These are phyloP conservation scores for Pachyuromys duprasi DNA, from an alignment of 2,797 vertebrate species.

Conservation along the genomic window DNA sequence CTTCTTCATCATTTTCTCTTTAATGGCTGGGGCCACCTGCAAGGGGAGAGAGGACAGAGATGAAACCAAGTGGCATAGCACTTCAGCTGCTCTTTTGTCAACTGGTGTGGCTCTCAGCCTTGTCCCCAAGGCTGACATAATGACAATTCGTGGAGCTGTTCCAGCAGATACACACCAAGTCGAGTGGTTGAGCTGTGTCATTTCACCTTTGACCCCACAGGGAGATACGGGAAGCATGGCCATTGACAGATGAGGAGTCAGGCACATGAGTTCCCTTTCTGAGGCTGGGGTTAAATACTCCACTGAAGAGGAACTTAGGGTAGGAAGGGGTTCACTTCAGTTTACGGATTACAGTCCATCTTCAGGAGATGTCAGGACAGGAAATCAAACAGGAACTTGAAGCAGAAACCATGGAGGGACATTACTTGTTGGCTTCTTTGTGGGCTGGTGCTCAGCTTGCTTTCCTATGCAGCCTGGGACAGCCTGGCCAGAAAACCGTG, in stretches of 20 bases:
- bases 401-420: neutral
- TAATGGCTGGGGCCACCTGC: conserved; percentile 92
- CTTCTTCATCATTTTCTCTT: conserved; percentile 93
- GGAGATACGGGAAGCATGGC: neutral
- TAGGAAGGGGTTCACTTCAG: neutral
- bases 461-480: neutral
- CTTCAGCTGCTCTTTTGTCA: neutral
- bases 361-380: too few species aligned
- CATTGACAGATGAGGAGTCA: neutral
- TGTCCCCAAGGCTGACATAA: rapidly evolving
- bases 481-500: neutral
- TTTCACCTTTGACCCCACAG: neutral
- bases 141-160: neutral
- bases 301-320: neutral
- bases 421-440: neutral
- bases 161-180: neutral
- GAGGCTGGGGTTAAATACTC: neutral
- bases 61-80: neutral
- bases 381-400: neutral
- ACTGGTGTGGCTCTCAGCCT: neutral
- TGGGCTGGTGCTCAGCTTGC: neutral
- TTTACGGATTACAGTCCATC: neutral
- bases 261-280: neutral
- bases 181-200: neutral
- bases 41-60: neutral